phyloP scores from a whole-genome alignment of 2,888 invertebrate genomes.

The Salticus scenicus region DNA sequence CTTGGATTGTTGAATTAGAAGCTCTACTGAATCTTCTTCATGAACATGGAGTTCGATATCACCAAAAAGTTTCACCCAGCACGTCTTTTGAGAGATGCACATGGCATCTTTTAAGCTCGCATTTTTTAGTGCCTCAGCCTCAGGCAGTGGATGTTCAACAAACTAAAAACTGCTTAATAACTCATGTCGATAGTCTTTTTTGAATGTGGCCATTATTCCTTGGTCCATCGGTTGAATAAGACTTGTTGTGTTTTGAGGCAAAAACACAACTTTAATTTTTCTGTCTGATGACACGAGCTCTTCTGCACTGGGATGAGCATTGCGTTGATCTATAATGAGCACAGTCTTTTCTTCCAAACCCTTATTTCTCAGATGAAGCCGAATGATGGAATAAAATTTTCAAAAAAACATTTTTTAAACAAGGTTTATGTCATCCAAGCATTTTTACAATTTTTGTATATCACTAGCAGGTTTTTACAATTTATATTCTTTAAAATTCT shows the following conservation, averaged over 20 bases:
- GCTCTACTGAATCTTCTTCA: conserved; percentile 17
- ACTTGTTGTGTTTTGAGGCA: conserved; percentile 11
- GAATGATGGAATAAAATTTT: neutral
- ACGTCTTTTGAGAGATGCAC: neutral
- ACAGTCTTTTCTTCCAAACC: conserved; percentile 21
- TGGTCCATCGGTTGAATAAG: conserved; percentile 6
- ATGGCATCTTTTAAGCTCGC: conserved; percentile 9
- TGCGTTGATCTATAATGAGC: conserved; percentile 12
- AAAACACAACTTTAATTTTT: neutral
- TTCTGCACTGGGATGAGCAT: neutral
- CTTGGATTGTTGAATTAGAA: conserved; percentile 10
- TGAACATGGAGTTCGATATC: neutral
- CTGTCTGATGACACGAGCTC: neutral
- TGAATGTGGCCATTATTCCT: conserved; percentile 7
- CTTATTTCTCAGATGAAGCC: neutral
- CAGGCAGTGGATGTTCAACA: neutral
- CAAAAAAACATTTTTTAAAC: conserved; percentile 21
- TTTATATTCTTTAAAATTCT: conserved; percentile 15
- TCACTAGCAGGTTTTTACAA: conserved; percentile 1
- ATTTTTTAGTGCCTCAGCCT: neutral
- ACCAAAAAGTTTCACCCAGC: conserved; percentile 5
- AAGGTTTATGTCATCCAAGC: neutral
- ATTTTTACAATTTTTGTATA: neutral
- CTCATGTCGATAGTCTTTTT: neutral
- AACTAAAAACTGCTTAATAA: neutral